Base-by-base conservation (phyloP, 2,797 vertebrate genomes). In the Sphaeramia orbicularis region DNA sequence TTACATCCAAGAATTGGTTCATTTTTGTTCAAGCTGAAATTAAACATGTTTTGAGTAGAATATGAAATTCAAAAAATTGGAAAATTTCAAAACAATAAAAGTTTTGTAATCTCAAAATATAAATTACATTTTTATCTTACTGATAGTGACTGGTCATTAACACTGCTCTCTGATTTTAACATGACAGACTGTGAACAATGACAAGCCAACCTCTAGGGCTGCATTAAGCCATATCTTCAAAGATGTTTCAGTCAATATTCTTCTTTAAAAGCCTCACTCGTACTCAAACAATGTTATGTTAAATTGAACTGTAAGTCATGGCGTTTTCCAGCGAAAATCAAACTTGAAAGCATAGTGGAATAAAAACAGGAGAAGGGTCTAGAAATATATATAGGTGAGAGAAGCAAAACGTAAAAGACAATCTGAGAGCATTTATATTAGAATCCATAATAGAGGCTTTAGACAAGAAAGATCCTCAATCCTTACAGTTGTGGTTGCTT, bases 301-400 rank as follows among this genome's bases (percentile, higher is more conserved):
- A 37, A 57, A 71, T 65, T 52, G 47, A 73, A 84, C 52, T 37
- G 50, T 60, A 21, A 30, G 56, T 21, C 64, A 51, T n/a, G 13
- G 57, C 65, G 71, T 77, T 69, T 73, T 49, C 53, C 74, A 88
- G 81, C 70, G 77, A 81, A 76, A 89, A 68, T 21, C 76, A 72
- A 73, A 89, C 80, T 75, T 76, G 18, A 72, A 81, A 74, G 66
- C 24, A 27, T 57, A 74, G 47, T 76, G 43, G 37, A 56, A 14
- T 54, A 41, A 53, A 68, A 70, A 37, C 58, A 77, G 49, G 47
- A 27, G 24, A 70, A 65, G 21, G 63, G 60, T 21, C 3, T 11
- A 60, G 44, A 64, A 35, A 10, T 35, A 8, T 52, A 64, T 50
- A 65, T 40, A 27, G 41, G 5, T 32, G 62, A 63, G 21, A 54